Evolutionary conservation across 2,888 invertebrate genomes (phyloP).

Genomic region (Pachycephus smyrnensis): DNA sequence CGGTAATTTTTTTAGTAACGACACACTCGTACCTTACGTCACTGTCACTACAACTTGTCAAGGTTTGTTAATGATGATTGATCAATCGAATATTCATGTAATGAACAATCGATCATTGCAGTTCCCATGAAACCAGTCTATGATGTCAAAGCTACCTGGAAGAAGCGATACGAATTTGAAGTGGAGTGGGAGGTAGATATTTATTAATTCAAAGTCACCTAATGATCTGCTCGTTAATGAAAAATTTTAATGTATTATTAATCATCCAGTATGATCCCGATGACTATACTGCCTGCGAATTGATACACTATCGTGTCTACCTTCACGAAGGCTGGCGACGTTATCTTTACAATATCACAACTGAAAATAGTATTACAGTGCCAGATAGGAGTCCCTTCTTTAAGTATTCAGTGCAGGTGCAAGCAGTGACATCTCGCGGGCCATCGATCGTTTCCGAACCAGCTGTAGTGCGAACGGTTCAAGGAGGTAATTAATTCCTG

Average conservation of each 20-base stretch:
- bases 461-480: constrained; percentile 26
- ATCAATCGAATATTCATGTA: too few species aligned
- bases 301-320: constrained; percentile 32
- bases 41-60: constrained; percentile 29
- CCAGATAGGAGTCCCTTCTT: constrained; percentile 31
- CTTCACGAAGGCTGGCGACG: constrained; percentile 33
- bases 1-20: constrained; percentile 29
- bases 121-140: constrained; percentile 31
- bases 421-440: constrained; percentile 32
- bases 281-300: constrained; percentile 29
- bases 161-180: constrained; percentile 26
- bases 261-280: constrained; percentile 31
- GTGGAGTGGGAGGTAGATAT: constrained; percentile 32
- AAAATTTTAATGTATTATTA: too few species aligned
- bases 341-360: constrained; percentile 31
- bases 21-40: constrained; percentile 23
- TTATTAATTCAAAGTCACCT: neutral
- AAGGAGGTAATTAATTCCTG: constrained; percentile 25
- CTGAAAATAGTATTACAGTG: constrained; percentile 24
- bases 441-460: constrained; percentile 27
- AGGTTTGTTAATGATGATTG: constrained; percentile 16
- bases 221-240: neutral
- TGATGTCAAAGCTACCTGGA: constrained; percentile 28
- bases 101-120: constrained; percentile 13
- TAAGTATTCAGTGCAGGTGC: constrained; percentile 31